Evolutionary conservation across 2,113 vertebrate species (phyloP).

Genomic region (Callionymus lyra): DNA sequence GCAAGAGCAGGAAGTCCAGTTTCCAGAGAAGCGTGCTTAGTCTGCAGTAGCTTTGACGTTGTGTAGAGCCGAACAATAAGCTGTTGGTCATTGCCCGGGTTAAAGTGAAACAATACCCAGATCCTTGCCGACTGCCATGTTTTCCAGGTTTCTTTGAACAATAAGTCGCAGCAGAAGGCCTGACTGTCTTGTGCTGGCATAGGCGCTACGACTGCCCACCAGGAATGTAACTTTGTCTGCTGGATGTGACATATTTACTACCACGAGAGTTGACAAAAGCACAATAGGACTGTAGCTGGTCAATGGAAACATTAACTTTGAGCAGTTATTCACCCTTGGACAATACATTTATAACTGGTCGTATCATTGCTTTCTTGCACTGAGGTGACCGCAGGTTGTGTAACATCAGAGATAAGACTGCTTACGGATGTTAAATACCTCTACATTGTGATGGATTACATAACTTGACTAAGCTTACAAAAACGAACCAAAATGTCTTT

Average conservation of each 20-base stretch:
- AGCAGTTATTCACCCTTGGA: constrained; percentile 24
- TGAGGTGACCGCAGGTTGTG: constrained; percentile 10
- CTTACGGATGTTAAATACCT: constrained; percentile 6
- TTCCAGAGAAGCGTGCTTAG: constrained; percentile 16
- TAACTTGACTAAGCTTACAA: constrained; percentile 3
- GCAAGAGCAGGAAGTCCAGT: constrained; percentile 21
- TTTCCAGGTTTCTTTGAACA: constrained; percentile 24
- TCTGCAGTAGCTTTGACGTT: constrained; percentile 44
- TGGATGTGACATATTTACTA: constrained; percentile 43
- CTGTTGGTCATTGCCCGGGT: constrained; percentile 3
- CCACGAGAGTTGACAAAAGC: constrained; percentile 11
- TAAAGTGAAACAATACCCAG: constrained; percentile 23
- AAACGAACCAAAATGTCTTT: not conserved
- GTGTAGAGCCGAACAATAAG: constrained; percentile 25
- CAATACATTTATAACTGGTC: constrained; percentile 23
- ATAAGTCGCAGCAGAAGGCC: constrained; percentile 38
- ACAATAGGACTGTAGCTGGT: constrained; percentile 35
- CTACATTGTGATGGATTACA: constrained; percentile 10
- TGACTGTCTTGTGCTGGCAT: constrained; percentile 28
- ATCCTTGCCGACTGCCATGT: constrained; percentile 13
- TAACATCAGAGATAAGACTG: constrained; percentile 13
- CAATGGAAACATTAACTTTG: constrained; percentile 39
- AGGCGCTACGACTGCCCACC: constrained; percentile 20
- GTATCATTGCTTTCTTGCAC: constrained; percentile 13
- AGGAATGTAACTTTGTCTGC: constrained; percentile 16